Evolutionary conservation across 1,140 invertebrate genomes (phyloP).

Genomic region (Nasonia vitripennis): DNA sequence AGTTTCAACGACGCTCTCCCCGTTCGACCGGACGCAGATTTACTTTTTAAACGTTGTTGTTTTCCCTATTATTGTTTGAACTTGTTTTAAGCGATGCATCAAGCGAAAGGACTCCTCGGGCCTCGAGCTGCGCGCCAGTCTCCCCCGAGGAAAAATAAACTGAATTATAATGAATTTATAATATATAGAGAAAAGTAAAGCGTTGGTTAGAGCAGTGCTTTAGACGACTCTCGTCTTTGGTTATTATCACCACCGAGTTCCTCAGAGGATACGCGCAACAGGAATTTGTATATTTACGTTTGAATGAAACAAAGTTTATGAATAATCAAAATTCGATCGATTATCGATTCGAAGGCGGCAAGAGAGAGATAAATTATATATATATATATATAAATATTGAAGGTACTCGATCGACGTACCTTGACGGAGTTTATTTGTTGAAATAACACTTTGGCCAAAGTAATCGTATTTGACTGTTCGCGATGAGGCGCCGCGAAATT

Average conservation of each 20-base stretch:
- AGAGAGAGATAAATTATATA: constrained; percentile 11
- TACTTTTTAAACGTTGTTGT: constrained; percentile 36
- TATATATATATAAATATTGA: constrained; percentile 15
- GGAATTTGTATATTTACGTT: constrained; percentile 46
- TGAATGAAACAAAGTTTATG: constrained; percentile 34
- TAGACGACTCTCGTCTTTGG: constrained; percentile 46
- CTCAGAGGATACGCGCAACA: constrained; percentile 49
- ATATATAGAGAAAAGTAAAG: constrained; percentile 35
- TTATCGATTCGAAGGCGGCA: constrained; percentile 6
- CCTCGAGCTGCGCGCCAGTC: constrained; percentile 17
- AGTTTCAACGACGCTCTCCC: background rate
- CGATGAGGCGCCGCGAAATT: background rate
- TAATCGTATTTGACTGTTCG: constrained; percentile 48
- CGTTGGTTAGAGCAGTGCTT: constrained; percentile 44
- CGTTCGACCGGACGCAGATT: constrained; percentile 1
- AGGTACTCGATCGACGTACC: constrained; percentile 35
- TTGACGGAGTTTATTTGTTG: constrained; percentile 46
- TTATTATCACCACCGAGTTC: constrained; percentile 47
- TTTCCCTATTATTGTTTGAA: constrained; percentile 29
- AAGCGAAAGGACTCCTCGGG: background rate
- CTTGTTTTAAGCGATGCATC: constrained; percentile 21
- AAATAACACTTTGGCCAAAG: constrained; percentile 34
- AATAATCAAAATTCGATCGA: constrained; percentile 41
- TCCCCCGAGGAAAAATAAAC: constrained; percentile 25
- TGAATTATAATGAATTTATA: constrained; percentile 37